Base-by-base conservation (phyloP, 2,797 vertebrate species). In the Micrastur ruficollis region DNA sequence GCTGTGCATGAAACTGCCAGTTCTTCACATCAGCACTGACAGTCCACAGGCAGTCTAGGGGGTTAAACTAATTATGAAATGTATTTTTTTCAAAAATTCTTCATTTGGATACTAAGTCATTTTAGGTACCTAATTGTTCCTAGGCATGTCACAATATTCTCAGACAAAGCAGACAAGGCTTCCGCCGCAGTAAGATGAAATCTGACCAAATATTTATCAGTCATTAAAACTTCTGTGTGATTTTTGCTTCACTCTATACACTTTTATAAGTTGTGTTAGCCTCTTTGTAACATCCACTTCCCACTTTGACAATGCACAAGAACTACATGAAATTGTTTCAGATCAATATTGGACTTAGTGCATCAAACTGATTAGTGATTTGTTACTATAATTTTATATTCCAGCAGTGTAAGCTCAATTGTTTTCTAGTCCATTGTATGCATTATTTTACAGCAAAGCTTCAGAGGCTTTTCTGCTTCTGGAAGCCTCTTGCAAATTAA, bases 361-460 rank as follows among this genome's bases (percentile, higher is more conserved):
- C 55, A 16, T 72, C 3, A 2, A 66, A 74, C 26, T 44, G 21
- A 47, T 63, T 50, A 70, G 53, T 42, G 29, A 29, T 83, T 78
- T 78, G 25, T 83, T 88, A 49, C 36, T 74, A 34, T 3, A 2
- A 61, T 90, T 95, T 93, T 78, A 38, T 86, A 84, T 65, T 87
- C 87, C 61, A 88, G 49, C 20, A 65, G 59, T 55, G 42, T 62
- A 27, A 86, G 42, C 38, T 66, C 31, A 63, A 46, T 68, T 81
- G 47, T 80, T 85, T 92, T 92, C 53, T 49, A 80, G 61, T 31
- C 58, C 40, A 36, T 67, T 67, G 68, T 78, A 68, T 21, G 56
- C n/a, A 74, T 78, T 89, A 87, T 87, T 94, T 87, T 89, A 71
- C 75, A 81, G 91, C 18, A 93, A 94, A 95, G 25, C 58, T 93